Percentiles rank a stretch among this genome's conserved stretches.
These are phyloP conservation scores for Alitta virens DNA, from an alignment of 2,888 invertebrate species.

Conservation along the genomic window DNA sequence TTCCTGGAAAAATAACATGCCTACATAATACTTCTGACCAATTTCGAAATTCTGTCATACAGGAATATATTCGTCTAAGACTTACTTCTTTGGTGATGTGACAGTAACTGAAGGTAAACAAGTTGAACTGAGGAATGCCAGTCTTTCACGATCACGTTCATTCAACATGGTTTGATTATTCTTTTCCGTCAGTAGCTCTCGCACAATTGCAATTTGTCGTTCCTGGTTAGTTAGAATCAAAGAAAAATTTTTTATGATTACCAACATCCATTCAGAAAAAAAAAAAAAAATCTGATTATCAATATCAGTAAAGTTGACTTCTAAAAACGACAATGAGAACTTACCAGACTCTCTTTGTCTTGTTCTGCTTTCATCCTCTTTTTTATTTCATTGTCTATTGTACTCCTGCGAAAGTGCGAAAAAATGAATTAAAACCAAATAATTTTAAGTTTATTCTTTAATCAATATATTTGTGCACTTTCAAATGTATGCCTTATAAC, in stretches of 20 bases:
- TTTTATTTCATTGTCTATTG: conserved; percentile 77
- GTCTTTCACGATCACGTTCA: conserved; percentile 77
- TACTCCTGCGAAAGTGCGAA: too few species aligned
- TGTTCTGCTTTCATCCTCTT: conserved; percentile 69
- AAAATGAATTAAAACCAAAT: too few species aligned
- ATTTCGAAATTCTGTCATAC: too few species aligned
- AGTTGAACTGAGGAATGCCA: conserved; percentile 69
- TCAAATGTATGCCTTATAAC: too few species aligned
- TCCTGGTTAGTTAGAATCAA: conserved; percentile 65
- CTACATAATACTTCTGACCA: too few species aligned
- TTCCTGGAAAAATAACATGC: too few species aligned
- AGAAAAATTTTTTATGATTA: background rate
- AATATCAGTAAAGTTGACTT: too few species aligned
- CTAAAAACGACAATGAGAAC: too few species aligned
- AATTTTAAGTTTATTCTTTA: too few species aligned
- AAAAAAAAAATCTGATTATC: too few species aligned
- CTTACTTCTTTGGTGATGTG: background rate
- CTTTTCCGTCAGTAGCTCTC: conserved; percentile 73
- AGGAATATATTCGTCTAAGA: too few species aligned
- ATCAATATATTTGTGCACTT: too few species aligned
- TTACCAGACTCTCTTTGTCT: conserved; percentile 72
- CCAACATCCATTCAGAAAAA: background rate
- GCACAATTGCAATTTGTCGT: conserved; percentile 70
- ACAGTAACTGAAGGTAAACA: conserved; percentile 16
- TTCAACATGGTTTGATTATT: conserved; percentile 63